Evolutionary conservation across 37 sponge, comb jelly and placozoan species (phyloP).

Genomic region (Axinella damicornis): DNA sequence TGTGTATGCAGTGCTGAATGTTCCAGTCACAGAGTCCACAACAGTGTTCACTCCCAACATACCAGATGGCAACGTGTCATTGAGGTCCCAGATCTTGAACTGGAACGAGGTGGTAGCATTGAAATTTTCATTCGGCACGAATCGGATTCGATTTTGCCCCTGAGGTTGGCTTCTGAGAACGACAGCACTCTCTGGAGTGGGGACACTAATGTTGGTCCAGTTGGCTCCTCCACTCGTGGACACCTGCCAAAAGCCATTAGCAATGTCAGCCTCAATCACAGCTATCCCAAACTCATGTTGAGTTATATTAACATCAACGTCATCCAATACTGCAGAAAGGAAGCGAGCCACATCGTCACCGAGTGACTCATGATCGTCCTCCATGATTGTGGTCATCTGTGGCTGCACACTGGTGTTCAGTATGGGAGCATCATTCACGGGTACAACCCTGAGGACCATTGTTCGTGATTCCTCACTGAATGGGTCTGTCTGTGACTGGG

Average conservation of each 20-base stretch:
- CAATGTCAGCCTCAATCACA: slow-evolving; percentile 52
- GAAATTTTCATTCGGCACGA: slow-evolving; percentile 74
- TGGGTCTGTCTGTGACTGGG: slow-evolving; percentile 48
- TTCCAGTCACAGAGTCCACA: slow-evolving; percentile 65
- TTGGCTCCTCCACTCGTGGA: slow-evolving; percentile 60
- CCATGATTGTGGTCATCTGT: slow-evolving; percentile 74
- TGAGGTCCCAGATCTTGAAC: slow-evolving; percentile 90
- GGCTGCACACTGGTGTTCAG: slow-evolving; percentile 44
- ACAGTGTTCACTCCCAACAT: slow-evolving; percentile 53
- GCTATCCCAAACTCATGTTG: slow-evolving; percentile 82
- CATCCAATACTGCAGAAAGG: slow-evolving; percentile 43
- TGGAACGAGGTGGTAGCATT: slow-evolving; percentile 68
- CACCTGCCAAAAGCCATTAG: slow-evolving; percentile 85
- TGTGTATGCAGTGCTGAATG: slow-evolving; percentile 72
- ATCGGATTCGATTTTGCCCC: slow-evolving; percentile 71
- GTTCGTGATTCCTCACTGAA: slow-evolving; percentile 71
- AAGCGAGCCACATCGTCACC: slow-evolving; percentile 78
- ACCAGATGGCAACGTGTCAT: slow-evolving; percentile 66
- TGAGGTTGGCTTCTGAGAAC: slow-evolving; percentile 58
- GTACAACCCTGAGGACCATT: slow-evolving; percentile 61
- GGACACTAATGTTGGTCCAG: slow-evolving; percentile 71
- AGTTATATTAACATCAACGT: slow-evolving; percentile 60
- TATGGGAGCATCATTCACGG: slow-evolving; percentile 94
- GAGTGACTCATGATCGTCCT: slow-evolving; percentile 74
- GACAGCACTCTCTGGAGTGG: slow-evolving; percentile 44